Evolutionary conservation across 2,888 invertebrate species (phyloP), one percentile per base, ranked within the genome.

Genomic region (Timema cristinae): DNA sequence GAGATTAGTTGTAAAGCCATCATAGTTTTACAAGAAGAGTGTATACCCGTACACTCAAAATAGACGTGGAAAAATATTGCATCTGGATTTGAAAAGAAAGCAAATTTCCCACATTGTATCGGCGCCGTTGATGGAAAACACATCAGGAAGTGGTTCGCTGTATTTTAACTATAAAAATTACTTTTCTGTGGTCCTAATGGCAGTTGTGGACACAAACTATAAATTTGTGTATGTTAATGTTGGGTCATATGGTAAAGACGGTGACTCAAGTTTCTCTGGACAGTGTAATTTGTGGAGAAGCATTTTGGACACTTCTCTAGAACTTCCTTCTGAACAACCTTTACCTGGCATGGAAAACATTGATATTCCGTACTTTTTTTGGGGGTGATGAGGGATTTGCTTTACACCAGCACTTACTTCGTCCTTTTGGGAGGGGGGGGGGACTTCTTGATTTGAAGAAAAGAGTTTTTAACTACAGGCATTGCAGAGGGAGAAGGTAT

Each of bases 81-180:
- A 67, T 61, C 32, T 72, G 76, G 68, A 50, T 77, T 77, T 76
- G 75, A 77, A 77, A 73, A 52, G 73, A 72, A 50, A 50, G 74
- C 76, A 5, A 76, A 77, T 71, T 77, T 76, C 73, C 75, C 77
- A 56, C 75, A 77, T 68, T 77, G 77, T 72, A 66, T 77, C 50
- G 75, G 76, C 32, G 77, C 76, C 13, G 73, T 77, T 7, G 75
- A 76, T 72, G 75, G 75, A 49, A 77, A 77, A 70, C 76, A 76
- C 69, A 69, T 77, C 49, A 73, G 76, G 50, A 73, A 32, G 32
- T 32, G 32, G 32, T 32, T 32, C 32, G 4, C 32, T 32, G 32
- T 32, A 32, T 32, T 32, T 32, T 32, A 32, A 32, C 4, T 32
- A 32, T 32, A 32, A 32, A 32, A 32, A 32, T 32, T 32, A 32